phyloP scores from a whole-genome alignment of 2,113 vertebrate species.

The Apistogramma diplotaenia region DNA sequence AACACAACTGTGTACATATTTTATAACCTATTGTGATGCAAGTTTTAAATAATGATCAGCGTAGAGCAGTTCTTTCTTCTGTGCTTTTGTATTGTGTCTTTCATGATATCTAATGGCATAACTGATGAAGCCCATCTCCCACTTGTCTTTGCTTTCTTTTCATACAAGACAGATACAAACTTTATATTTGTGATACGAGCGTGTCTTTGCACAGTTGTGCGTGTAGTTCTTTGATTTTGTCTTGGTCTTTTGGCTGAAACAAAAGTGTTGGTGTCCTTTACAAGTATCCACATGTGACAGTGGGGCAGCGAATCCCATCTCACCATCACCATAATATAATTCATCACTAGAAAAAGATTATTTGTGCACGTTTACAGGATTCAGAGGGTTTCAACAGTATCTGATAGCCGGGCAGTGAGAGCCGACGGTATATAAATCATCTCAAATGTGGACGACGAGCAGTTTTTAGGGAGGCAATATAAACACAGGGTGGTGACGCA shows the following conservation, averaged over 20 bases:
- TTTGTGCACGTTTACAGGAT: background rate
- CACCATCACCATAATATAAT: no score
- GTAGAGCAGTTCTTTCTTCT: background rate
- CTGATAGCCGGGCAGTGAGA: rapidly evolving
- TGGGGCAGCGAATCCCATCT: no score
- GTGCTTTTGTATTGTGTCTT: rapidly evolving
- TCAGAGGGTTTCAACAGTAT: background rate
- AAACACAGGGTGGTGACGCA: background rate
- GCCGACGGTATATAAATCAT: background rate
- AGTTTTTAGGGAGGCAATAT: background rate
- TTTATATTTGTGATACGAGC: no score
- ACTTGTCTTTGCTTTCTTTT: no score
- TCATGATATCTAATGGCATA: background rate
- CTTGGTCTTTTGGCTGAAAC: background rate
- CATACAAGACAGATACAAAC: no score
- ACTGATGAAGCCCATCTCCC: background rate
- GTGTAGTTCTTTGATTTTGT: no score
- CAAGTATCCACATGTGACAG: no score
- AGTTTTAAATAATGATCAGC: background rate
- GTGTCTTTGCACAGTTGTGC: no score
- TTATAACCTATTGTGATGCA: background rate
- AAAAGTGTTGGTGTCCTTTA: background rate
- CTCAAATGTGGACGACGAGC: background rate
- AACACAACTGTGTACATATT: background rate
- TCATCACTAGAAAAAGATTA: background rate